Conservation (phyloP, 2,888 invertebrate genomes). For the Psococerastis gibbosa region DNA sequence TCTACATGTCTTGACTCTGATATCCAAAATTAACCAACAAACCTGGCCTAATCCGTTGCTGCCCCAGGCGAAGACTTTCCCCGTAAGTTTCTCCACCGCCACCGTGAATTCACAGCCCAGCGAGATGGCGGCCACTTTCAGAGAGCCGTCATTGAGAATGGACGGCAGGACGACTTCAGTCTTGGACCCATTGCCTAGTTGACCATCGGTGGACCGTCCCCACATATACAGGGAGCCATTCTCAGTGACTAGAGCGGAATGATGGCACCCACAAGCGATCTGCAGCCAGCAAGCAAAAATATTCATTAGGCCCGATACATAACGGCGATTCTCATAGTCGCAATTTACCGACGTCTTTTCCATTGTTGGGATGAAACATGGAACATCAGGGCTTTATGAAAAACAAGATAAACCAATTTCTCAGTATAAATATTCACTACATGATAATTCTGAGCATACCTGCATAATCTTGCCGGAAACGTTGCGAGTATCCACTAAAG, state of each 20-base stretch:
- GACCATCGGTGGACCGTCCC: conserved; percentile 82
- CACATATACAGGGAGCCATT: conserved; percentile 57
- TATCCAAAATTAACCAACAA: too few relatives aligned
- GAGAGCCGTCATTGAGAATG: not conserved
- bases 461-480: conserved; percentile 42
- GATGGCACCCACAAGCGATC: conserved; percentile 55
- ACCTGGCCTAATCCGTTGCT: conserved; percentile 47
- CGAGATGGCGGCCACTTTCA: conserved; percentile 18
- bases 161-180: conserved; percentile 16
- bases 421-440: too few relatives aligned
- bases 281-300: too few relatives aligned
- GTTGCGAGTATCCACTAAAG: conserved; percentile 38
- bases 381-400: too few relatives aligned
- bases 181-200: conserved; percentile 51
- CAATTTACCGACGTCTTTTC: too few relatives aligned
- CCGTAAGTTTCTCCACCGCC: conserved; percentile 26
- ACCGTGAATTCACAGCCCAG: conserved; percentile 27
- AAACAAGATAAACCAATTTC: too few relatives aligned
- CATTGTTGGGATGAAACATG: too few relatives aligned
- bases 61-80: conserved; percentile 56
- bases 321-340: too few relatives aligned
- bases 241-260: conserved; percentile 53
- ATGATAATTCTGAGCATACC: too few relatives aligned
- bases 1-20: too few relatives aligned
- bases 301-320: too few relatives aligned